Base-by-base conservation (phyloP, 2,113 vertebrate genomes). In the Prunella fulvescens region DNA sequence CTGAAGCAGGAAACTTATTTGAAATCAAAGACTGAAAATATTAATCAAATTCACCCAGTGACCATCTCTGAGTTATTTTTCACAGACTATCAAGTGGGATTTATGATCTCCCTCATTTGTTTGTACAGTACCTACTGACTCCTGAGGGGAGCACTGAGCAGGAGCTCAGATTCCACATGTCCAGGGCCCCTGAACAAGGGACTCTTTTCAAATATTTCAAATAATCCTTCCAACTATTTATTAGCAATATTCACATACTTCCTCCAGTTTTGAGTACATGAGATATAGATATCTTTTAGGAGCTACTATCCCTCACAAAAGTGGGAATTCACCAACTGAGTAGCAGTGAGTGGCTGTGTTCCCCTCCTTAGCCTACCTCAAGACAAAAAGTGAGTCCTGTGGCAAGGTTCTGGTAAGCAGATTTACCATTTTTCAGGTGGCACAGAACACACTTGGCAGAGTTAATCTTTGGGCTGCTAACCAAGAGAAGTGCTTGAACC, bases 261-360 rank as follows among this genome's bases (percentile, higher is more conserved):
- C 7, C 42, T 37, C 35, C 39, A 9, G 11, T 64, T 19, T 22
- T 60, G 11, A 1, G 3, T 19, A 24, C 5, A 2, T 5, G 10
- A 83, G 20, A 15, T 10, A 53, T 0, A 2, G 2, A 14, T 14
- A 62, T 7, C 14, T 56, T 45, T 64, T 7, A 13, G 11, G 23
- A 72, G 22, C 31, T 19, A 81, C 10, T n/a, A n/a, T 6, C 8
- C 10, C n/a, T 47, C 44, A 39, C 19, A 50, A 9, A 57, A 76
- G 11, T 6, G 14, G 69, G 56, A 1, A 7, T 31, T 71, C 76
- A 76, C 10, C 35, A 67, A 13, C 33, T 23, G 14, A 83, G 39
- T 5, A 4, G 12, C 45, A 80, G 33, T 19, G 18, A 64, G 10
- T 12, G 18, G 62, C 17, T 17, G 6, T 7, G 12, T 11, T 5